phyloP scores from a whole-genome alignment of 2,113 vertebrate species.

The Sebastes fasciatus region DNA sequence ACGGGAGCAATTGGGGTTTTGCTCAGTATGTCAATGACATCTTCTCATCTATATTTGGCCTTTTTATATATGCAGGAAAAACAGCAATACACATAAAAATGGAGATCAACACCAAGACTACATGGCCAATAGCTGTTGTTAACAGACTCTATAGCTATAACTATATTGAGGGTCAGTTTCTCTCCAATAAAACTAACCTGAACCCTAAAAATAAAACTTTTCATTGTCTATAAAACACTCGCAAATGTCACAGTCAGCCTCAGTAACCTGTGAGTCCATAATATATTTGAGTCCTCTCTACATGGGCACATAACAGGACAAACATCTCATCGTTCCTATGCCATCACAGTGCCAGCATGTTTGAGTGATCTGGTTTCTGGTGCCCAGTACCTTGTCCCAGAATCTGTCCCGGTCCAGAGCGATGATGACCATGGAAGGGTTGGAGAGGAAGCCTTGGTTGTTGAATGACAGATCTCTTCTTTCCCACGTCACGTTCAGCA shows the following conservation, averaged over 20 bases:
- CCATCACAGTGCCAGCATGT: neutral
- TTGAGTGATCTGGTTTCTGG: neutral
- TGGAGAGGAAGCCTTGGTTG: slow-evolving; percentile 91
- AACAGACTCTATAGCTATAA: neutral
- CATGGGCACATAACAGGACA: neutral
- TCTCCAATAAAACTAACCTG: neutral
- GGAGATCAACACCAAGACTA: neutral
- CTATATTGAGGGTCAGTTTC: neutral
- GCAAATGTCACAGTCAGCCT: neutral
- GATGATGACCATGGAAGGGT: slow-evolving; percentile 95
- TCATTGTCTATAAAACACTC: neutral
- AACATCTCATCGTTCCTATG: neutral
- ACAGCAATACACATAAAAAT: neutral
- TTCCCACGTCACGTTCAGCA: slow-evolving; percentile 96
- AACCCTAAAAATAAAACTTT: neutral
- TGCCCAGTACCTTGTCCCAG: slow-evolving; percentile 93
- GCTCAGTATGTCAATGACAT: neutral
- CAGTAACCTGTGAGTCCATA: neutral
- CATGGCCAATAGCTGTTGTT: neutral
- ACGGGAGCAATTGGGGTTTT: neutral
- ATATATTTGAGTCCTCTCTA: neutral
- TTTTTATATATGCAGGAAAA: neutral
- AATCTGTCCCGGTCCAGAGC: slow-evolving; percentile 92
- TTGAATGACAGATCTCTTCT: slow-evolving; percentile 95
- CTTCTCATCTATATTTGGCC: neutral